Evolutionary conservation across 2,888 invertebrate genomes (phyloP).

Genomic region (Deroplatys truncata): DNA sequence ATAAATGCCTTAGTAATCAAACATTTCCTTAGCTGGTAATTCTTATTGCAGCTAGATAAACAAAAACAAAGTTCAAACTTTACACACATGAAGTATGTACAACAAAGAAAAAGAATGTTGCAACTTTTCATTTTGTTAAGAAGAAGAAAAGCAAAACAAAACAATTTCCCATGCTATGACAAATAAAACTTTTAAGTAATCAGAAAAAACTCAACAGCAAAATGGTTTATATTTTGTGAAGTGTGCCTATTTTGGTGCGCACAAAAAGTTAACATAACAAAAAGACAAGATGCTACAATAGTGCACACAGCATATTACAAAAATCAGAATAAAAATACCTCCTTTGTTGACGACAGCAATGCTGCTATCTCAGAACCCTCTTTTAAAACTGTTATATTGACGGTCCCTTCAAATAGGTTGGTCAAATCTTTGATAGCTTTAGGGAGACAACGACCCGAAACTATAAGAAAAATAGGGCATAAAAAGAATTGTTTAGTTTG

Average conservation of each 20-base stretch:
- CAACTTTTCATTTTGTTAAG: background rate
- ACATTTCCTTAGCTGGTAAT: background rate
- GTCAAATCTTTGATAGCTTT: background rate
- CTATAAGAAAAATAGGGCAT: background rate
- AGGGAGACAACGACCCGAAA: background rate
- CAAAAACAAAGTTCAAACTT: too few species aligned
- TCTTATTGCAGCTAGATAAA: too few species aligned
- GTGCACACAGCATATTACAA: background rate
- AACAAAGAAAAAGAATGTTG: background rate
- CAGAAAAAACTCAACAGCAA: background rate
- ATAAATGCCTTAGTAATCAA: background rate
- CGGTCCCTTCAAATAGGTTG: background rate
- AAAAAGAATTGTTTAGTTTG: background rate
- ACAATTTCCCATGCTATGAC: background rate
- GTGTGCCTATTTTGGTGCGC: background rate
- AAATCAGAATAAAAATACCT: constrained; percentile 1
- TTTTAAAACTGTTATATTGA: background rate
- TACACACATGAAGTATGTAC: too few species aligned
- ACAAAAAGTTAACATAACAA: background rate
- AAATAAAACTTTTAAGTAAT: background rate
- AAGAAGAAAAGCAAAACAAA: background rate
- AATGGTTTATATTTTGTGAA: background rate
- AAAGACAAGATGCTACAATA: background rate
- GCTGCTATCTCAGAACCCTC: constrained; percentile 9
- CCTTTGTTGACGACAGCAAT: constrained; percentile 1